A percentile compares a stretch with the other conserved stretches of the same genome.
These are phyloP conservation scores for Glaucomys volans DNA, from an alignment of 2,113 vertebrate genomes.

Conservation along the genomic window DNA sequence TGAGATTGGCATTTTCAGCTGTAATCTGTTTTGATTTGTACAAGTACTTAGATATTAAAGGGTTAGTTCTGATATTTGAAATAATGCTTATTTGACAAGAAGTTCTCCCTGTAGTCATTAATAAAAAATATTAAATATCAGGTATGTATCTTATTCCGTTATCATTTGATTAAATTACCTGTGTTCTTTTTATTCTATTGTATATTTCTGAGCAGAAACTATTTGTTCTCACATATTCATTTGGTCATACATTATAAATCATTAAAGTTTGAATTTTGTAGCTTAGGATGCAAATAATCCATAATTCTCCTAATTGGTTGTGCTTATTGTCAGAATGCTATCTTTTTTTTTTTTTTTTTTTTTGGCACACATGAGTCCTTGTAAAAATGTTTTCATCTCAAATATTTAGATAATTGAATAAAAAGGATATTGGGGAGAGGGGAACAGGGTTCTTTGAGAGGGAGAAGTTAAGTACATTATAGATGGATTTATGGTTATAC, in stretches of 20 bases:
- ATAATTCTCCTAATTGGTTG: conserved; percentile 37
- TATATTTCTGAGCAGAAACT: conserved; percentile 40
- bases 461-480: conserved; percentile 47
- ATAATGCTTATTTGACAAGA: conserved; percentile 44
- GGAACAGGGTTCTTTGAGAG: neutral
- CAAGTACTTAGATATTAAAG: conserved; percentile 7
- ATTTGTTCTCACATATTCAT: conserved; percentile 22
- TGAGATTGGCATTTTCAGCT: conserved; percentile 41
- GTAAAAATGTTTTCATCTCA: conserved; percentile 71
- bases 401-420: conserved; percentile 78
- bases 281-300: neutral
- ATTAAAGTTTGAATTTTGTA: conserved; percentile 5
- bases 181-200: conserved; percentile 1
- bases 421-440: conserved; percentile 51
- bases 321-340: neutral
- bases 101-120: neutral
- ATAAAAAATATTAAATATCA: conserved; percentile 32
- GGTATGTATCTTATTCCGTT: neutral
- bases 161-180: neutral
- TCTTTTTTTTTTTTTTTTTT: conserved; percentile 29
- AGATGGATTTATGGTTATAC: conserved; percentile 64
- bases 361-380: conserved; percentile 53
- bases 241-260: conserved; percentile 33
- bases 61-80: neutral
- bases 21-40: conserved; percentile 21